Evolutionary conservation across 92 coral and sea anemone genomes (phyloP).

Genomic region (Porites cylindrica): DNA sequence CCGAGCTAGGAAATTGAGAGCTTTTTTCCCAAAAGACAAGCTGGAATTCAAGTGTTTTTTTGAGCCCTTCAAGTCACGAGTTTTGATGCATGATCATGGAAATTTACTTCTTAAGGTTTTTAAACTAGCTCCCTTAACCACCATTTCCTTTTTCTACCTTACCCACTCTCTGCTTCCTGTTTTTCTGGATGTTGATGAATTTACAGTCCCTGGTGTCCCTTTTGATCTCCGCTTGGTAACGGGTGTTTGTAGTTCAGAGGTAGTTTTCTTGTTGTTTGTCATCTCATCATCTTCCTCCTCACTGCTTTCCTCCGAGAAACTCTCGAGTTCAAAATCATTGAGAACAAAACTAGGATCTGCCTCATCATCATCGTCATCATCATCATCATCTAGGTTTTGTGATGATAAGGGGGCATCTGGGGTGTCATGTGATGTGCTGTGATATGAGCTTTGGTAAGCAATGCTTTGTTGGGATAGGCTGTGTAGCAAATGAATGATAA

Average conservation of each 20-base stretch:
- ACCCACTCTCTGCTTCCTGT: conserved; percentile 15
- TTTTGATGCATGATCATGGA: no score
- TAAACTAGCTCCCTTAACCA: neutral
- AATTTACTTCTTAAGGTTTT: no score
- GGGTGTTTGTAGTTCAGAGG: conserved; percentile 17
- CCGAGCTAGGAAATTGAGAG: no score
- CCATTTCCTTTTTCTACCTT: neutral
- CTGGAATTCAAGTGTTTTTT: no score
- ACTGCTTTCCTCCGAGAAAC: conserved; percentile 44
- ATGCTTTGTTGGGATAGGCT: conserved; percentile 15
- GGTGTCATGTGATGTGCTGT: conserved; percentile 5
- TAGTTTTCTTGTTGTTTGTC: neutral
- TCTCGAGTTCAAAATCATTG: conserved; percentile 26
- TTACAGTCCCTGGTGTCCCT: neutral
- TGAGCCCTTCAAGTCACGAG: no score
- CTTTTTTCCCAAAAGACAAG: no score
- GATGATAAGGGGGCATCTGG: conserved; percentile 20
- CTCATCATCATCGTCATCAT: conserved; percentile 28
- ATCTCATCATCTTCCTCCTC: conserved; percentile 24
- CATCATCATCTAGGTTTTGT: conserved; percentile 20
- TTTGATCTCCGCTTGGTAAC: conserved; percentile 4
- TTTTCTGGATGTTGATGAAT: conserved; percentile 10
- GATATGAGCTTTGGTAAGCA: conserved; percentile 14
- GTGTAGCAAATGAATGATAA: neutral
- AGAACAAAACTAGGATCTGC: conserved; percentile 46